phyloP scores from a whole-genome alignment of 2,797 vertebrate genomes.

The Phaenicophaeus curvirostris region DNA sequence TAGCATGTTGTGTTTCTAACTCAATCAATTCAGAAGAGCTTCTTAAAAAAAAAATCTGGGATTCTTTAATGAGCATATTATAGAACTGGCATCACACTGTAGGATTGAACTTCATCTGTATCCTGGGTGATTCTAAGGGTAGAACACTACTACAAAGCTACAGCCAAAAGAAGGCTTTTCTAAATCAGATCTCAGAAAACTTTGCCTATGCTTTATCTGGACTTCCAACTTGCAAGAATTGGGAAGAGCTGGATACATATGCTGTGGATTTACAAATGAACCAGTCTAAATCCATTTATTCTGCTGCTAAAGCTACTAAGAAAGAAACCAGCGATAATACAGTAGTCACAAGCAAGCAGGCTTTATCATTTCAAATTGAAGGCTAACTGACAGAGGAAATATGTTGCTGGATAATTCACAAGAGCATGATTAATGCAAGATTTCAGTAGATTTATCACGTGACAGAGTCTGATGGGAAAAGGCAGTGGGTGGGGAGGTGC shows the following conservation, averaged over 20 bases:
- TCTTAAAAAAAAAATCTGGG: background rate
- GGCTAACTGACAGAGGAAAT: conserved; percentile 39
- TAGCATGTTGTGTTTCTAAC: background rate
- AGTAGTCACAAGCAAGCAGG: conserved; percentile 1
- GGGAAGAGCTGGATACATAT: background rate
- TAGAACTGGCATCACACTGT: background rate
- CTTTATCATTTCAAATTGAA: conserved; percentile 32
- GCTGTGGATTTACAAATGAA: conserved; percentile 63
- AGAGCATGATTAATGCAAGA: background rate
- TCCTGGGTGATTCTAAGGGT: background rate
- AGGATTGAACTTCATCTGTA: background rate
- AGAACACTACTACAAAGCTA: background rate
- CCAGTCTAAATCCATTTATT: conserved; percentile 31
- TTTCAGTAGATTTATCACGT: background rate
- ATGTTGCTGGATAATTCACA: conserved; percentile 59
- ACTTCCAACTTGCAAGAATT: background rate
- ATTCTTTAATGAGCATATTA: background rate
- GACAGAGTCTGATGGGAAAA: background rate
- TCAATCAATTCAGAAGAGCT: background rate
- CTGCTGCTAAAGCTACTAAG: conserved; percentile 40
- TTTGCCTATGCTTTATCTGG: background rate
- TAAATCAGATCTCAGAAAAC: background rate
- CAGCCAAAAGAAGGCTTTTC: background rate
- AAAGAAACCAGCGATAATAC: conserved; percentile 52
- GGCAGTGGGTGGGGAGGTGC: background rate